Percentiles rank a stretch among this genome's conserved stretches.
Conservation (phyloP, 1,140 invertebrate species). For the Aphelenchoides avenae region DNA sequence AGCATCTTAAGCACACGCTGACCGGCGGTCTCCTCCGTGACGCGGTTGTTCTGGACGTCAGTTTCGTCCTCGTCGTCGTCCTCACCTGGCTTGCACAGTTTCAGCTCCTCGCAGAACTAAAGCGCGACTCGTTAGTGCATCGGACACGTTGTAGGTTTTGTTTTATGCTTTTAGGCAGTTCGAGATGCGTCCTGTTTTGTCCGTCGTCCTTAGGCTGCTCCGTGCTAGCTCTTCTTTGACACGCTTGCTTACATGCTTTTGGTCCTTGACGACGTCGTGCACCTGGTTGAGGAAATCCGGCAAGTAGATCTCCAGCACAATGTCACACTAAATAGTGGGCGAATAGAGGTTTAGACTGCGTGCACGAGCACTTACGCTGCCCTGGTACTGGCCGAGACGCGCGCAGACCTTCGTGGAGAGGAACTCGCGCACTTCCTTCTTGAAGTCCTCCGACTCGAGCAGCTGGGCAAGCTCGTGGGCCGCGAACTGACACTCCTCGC, state of each 20-base stretch:
- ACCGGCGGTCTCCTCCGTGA: no score
- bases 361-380: conserved; percentile 4
- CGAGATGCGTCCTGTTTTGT: no score
- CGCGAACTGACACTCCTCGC: conserved; percentile 58
- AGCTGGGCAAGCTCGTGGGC: conserved; percentile 45
- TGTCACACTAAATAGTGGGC: conserved; percentile 41
- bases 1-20: no score
- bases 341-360: neutral
- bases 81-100: no score
- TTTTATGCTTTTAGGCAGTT: no score
- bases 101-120: conserved; percentile 51
- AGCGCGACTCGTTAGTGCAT: conserved; percentile 19
- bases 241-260: conserved; percentile 28
- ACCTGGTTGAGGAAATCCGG: conserved; percentile 54
- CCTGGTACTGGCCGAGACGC: conserved; percentile 40
- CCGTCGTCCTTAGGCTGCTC: no score
- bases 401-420: conserved; percentile 45
- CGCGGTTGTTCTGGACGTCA: no score
- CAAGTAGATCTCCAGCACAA: conserved; percentile 50
- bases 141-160: neutral
- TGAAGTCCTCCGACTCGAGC: conserved; percentile 41
- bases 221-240: neutral
- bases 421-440: conserved; percentile 46
- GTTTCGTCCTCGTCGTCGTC: no score
- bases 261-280: conserved; percentile 40